Conservation (phyloP, 2,797 vertebrate genomes). For the Gila robusta region DNA sequence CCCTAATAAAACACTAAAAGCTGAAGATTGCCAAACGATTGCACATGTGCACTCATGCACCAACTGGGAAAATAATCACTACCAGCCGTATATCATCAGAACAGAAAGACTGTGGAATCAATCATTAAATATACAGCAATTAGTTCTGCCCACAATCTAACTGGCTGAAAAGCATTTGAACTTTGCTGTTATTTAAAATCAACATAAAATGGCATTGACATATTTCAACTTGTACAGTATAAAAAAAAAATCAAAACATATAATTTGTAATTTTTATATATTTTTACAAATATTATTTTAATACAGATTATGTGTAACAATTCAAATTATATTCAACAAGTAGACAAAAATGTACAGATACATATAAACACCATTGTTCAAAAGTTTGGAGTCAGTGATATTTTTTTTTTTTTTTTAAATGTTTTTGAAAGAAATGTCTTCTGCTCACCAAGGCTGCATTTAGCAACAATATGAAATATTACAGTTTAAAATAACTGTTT, state of each 20-base stretch:
- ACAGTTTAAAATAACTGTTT: background rate
- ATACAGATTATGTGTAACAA: no score
- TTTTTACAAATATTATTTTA: no score
- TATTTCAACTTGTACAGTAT: no score
- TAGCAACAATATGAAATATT: background rate
- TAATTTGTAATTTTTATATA: background rate
- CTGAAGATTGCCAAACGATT: constrained; percentile 23
- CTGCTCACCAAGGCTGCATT: no score
- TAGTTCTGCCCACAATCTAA: background rate
- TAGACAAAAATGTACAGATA: no score
- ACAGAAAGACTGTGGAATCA: background rate
- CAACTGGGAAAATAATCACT: constrained; percentile 15
- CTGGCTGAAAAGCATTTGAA: background rate
- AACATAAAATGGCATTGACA: background rate
- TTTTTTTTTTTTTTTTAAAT: no score
- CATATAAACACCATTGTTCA: no score
- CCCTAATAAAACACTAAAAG: constrained; percentile 19
- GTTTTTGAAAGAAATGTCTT: background rate
- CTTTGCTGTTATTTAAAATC: background rate
- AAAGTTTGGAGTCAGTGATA: no score
- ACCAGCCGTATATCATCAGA: constrained; percentile 12
- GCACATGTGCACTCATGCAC: constrained; percentile 24
- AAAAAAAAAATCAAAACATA: background rate
- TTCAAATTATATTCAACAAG: no score
- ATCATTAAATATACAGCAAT: background rate